Base-by-base conservation (phyloP, 1,140 invertebrate species). In the Philotrypesis tridentata region DNA sequence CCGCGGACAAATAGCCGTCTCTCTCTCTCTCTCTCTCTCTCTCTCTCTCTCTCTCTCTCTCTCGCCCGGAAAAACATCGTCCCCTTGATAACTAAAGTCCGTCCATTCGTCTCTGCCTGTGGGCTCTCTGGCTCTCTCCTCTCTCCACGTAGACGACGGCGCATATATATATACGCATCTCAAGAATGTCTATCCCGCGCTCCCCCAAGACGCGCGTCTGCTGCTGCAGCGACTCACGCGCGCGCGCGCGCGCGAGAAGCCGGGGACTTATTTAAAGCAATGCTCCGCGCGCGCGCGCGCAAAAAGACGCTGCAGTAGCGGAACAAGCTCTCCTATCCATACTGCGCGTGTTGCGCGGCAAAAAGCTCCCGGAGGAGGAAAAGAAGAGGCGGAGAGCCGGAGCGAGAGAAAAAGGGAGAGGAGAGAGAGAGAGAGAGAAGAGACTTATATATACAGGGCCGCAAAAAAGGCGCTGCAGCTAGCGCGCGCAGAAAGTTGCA, bases 261-360 rank as follows among this genome's bases (percentile, higher is more conserved):
- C 55, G 33, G 17, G 48, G 21, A 55, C 48, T 55, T 55, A 55
- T 55, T 55, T 55, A 55, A 55, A 55, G 48, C 48, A 21, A 65
- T 65, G 61, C 61, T 31, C 67, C 5, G 27, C 17, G 67, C 21
- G 11, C n/a, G n/a, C n/a, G n/a, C n/a, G n/a, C n/a, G n/a, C n/a
- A 33, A 77, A 77, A 77, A 75, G 29, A 67, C n/a, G n/a, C n/a
- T n/a, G n/a, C n/a, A n/a, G n/a, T n/a, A 12, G 60, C 63, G 43
- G 17, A 25, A 1, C 76, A 65, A 65, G 21, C 48, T 55, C 48
- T 55, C 48, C 17, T 55, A 55, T 55, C 48, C 48, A 55, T 55
- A 55, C 33, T 37, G 33, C 21, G 9, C 21, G 23, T n/a, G 48
- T 55, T 55, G 43, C n/a, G n/a, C n/a, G n/a, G 17, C 25, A 68